These are phyloP conservation scores for Nothura maculosa DNA, from an alignment of 2,797 vertebrate species.

Conservation along the genomic window DNA sequence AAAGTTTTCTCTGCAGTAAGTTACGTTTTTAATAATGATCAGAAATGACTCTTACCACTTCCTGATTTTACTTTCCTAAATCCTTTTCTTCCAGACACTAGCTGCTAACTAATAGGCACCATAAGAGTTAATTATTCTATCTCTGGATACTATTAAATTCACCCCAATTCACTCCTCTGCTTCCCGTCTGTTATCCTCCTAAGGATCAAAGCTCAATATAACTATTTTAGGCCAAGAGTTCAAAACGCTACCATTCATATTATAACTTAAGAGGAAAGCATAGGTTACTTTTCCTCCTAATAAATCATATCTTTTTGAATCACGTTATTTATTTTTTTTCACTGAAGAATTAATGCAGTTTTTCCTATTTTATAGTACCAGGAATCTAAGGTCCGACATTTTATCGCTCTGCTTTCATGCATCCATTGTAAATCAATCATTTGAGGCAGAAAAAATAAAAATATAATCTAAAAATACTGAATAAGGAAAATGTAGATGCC, in stretches of 20 bases:
- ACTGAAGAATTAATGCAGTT: not conserved
- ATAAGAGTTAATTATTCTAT: conserved; percentile 55
- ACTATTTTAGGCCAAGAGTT: conserved; percentile 56
- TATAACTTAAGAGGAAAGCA: conserved; percentile 26
- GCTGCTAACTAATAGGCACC: conserved; percentile 16
- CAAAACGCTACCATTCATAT: conserved; percentile 45
- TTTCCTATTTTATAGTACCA: not conserved
- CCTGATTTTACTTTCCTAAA: conserved; percentile 20
- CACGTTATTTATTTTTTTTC: not conserved
- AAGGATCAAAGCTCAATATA: conserved; percentile 55
- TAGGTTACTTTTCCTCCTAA: conserved; percentile 16
- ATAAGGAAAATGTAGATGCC: not conserved
- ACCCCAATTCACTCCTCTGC: conserved; percentile 58
- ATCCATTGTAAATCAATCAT: not conserved
- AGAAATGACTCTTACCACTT: not conserved
- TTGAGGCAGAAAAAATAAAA: not conserved
- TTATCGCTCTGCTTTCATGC: not conserved
- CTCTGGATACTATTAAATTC: conserved; percentile 63
- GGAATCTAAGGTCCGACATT: not conserved
- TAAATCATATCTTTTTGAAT: conserved; percentile 29
- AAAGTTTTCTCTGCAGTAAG: not conserved
- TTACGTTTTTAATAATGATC: not conserved
- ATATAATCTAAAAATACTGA: not conserved
- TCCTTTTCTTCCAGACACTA: not conserved
- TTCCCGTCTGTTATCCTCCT: conserved; percentile 22